Evolutionary conservation across 1,140 invertebrate species (phyloP).

Genomic region (Akabosia matsudoensis): DNA sequence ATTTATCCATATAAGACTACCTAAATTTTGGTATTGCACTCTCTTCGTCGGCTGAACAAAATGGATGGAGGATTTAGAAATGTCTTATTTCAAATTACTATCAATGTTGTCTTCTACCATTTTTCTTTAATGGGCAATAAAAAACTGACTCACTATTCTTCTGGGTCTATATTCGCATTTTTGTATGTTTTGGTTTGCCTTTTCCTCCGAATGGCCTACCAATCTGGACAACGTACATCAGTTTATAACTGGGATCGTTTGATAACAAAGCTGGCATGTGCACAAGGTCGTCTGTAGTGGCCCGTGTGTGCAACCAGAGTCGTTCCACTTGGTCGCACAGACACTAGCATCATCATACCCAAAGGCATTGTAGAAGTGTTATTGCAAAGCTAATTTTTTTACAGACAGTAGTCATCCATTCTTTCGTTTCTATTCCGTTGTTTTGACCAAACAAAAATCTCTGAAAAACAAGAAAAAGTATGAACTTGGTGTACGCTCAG

Average conservation of each 20-base stretch:
- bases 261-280: neutral
- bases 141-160: neutral
- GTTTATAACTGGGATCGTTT: neutral
- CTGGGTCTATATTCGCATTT: neutral
- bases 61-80: neutral
- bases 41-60: neutral
- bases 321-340: neutral
- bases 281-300: neutral
- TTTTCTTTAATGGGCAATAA: neutral
- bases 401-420: neutral
- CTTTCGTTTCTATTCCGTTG: neutral
- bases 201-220: neutral
- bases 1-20: neutral
- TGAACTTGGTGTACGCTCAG: neutral
- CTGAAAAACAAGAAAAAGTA: neutral
- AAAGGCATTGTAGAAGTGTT: neutral
- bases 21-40: neutral
- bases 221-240: neutral
- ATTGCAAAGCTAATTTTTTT: neutral
- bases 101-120: neutral
- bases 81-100: neutral
- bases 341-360: neutral
- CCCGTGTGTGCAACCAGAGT: neutral
- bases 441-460: neutral
- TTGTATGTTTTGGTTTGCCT: neutral